Conservation (phyloP, 2,888 invertebrate genomes). For the Hemithea aestivaria region DNA sequence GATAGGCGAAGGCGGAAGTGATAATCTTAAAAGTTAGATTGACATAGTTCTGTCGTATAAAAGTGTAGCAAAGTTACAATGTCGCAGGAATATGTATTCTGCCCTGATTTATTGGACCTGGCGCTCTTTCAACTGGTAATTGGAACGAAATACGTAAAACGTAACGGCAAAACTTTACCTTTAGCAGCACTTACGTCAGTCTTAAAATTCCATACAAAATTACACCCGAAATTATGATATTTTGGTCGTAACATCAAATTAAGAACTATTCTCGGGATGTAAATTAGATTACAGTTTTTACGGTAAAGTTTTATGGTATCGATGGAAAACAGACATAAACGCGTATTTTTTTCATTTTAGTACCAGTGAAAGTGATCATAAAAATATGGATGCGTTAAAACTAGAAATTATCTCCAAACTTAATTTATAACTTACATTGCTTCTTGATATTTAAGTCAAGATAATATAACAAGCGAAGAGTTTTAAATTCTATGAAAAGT, state of each 20-base stretch:
- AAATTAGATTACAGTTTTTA: conserved; percentile 27
- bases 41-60: conserved; percentile 71
- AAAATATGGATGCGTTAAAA: background rate
- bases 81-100: conserved; percentile 53
- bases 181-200: conserved; percentile 9
- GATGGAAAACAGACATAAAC: conserved; percentile 29
- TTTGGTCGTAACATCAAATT: conserved; percentile 26
- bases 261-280: conserved; percentile 22
- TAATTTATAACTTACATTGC: too few relatives aligned
- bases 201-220: conserved; percentile 19
- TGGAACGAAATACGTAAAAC: conserved; percentile 60
- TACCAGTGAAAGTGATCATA: conserved; percentile 11
- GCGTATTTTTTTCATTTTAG: conserved; percentile 23
- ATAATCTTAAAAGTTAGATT: conserved; percentile 77
- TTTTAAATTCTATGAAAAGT: conserved; percentile 25
- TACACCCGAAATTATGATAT: conserved; percentile 21
- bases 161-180: conserved; percentile 43
- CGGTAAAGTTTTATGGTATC: conserved; percentile 25
- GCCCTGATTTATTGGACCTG: conserved; percentile 60
- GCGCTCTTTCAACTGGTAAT: conserved; percentile 67
- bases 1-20: conserved; percentile 64
- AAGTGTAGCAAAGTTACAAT: conserved; percentile 64
- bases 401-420: too few relatives aligned
- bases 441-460: too few relatives aligned
- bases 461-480: too few relatives aligned